A percentile compares a stretch with the other conserved stretches of the same genome.
These are phyloP conservation scores for Micropterix aruncella DNA, from an alignment of 2,888 invertebrate genomes.

Conservation along the genomic window DNA sequence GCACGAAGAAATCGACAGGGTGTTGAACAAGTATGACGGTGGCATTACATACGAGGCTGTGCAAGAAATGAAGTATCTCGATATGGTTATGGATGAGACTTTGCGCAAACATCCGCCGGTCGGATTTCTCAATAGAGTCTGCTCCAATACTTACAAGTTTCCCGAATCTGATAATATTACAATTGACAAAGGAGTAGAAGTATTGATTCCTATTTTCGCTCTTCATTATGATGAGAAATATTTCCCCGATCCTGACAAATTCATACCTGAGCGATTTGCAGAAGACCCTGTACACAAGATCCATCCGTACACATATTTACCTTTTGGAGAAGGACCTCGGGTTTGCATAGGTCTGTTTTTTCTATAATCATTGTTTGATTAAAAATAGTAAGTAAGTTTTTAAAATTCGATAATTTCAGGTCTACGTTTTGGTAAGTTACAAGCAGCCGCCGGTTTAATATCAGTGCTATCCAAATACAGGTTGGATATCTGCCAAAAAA, in stretches of 20 bases:
- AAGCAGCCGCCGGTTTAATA: conserved; percentile 17
- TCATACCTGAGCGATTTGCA: conserved; percentile 20
- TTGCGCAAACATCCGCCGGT: not conserved
- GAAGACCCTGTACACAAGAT: conserved; percentile 14
- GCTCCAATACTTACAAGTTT: conserved; percentile 15
- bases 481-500: conserved; percentile 13
- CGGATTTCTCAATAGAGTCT: conserved; percentile 11
- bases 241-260: conserved; percentile 19
- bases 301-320: conserved; percentile 14
- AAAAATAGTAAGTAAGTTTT: not conserved
- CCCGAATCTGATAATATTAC: conserved; percentile 13
- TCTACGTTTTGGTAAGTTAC: conserved; percentile 17
- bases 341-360: conserved; percentile 14
- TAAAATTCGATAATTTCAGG: conserved; percentile 16
- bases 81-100: not conserved
- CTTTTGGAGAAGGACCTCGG: conserved; percentile 16
- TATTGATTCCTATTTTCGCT: conserved; percentile 18
- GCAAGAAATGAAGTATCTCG: not conserved
- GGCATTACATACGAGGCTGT: not conserved
- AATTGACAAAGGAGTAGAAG: conserved; percentile 17
- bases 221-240: conserved; percentile 18
- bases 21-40: not conserved
- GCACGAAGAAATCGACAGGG: not conserved
- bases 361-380: not conserved
- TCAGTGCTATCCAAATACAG: conserved; percentile 16